Evolutionary conservation across 2,113 vertebrate genomes (phyloP).

Genomic region (Blennius ocellaris): DNA sequence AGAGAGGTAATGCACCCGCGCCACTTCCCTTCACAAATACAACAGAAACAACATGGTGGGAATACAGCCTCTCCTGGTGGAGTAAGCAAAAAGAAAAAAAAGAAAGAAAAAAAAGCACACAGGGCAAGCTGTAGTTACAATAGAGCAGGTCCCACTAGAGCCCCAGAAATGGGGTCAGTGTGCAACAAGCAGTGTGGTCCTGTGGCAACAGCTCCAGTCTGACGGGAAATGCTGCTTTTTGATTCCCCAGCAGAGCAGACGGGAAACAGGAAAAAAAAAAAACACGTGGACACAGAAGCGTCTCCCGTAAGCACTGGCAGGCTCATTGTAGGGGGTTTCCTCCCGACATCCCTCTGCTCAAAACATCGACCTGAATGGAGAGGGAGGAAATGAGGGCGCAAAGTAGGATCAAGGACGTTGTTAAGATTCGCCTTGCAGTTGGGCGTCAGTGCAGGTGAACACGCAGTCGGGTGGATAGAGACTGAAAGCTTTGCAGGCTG

Average conservation of each 20-base stretch:
- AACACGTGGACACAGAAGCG: conserved; percentile 56
- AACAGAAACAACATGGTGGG: conserved; percentile 10
- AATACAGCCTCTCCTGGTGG: background rate
- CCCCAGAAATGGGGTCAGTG: conserved; percentile 70
- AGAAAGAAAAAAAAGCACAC: background rate
- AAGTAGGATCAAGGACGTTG: conserved; percentile 15
- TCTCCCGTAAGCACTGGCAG: conserved; percentile 43
- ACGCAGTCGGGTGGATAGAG: conserved; percentile 21
- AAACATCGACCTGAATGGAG: conserved; percentile 29
- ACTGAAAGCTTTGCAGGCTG: conserved; percentile 48
- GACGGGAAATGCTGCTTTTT: conserved; percentile 70
- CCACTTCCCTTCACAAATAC: conserved; percentile 8
- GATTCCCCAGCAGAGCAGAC: conserved; percentile 64
- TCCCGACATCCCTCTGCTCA: conserved; percentile 29
- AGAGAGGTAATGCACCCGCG: conserved; percentile 88
- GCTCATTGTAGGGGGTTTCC: conserved; percentile 59
- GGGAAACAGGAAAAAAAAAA: conserved; percentile 75
- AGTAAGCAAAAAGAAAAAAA: no score
- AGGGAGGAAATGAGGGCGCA: conserved; percentile 27
- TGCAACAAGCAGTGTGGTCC: conserved; percentile 63
- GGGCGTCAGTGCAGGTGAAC: conserved; percentile 38
- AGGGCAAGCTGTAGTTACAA: conserved; percentile 47
- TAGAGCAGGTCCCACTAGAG: conserved; percentile 40
- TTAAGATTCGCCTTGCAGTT: conserved; percentile 22
- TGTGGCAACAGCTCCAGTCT: conserved; percentile 51